Evolutionary conservation across 2,113 vertebrate species (phyloP).

Genomic region (Eulemur rufifrons): DNA sequence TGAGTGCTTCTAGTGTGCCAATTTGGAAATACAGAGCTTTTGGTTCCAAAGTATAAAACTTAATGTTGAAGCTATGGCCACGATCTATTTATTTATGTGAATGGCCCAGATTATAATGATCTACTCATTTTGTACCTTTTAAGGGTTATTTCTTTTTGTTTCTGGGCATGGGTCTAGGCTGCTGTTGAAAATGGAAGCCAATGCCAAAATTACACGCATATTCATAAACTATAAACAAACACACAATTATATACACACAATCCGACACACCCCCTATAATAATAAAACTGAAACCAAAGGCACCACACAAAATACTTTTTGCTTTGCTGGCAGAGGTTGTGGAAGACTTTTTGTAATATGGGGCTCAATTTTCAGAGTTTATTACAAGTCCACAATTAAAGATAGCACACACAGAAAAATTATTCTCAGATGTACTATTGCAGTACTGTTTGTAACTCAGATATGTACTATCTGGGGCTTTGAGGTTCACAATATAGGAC

Average conservation of each 20-base stretch:
- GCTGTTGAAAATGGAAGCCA: slow-evolving; percentile 59
- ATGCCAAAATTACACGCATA: slow-evolving; percentile 63
- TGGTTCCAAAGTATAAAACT: slow-evolving; percentile 23
- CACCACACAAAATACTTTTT: slow-evolving; percentile 33
- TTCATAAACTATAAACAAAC: slow-evolving; percentile 68
- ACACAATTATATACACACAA: slow-evolving; percentile 58
- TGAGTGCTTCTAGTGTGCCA: background rate
- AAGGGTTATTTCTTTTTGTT: slow-evolving; percentile 40
- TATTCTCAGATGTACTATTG: slow-evolving; percentile 59
- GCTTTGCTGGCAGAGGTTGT: slow-evolving; percentile 44
- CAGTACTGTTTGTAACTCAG: background rate
- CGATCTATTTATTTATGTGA: background rate
- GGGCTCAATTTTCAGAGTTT: slow-evolving; percentile 66
- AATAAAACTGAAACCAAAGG: slow-evolving; percentile 68
- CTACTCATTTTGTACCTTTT: background rate
- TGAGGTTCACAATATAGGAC: background rate
- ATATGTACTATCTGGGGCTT: background rate
- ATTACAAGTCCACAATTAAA: slow-evolving; percentile 67
- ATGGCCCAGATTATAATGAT: background rate
- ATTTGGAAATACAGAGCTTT: background rate
- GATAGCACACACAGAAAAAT: slow-evolving; percentile 43
- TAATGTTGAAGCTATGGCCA: background rate
- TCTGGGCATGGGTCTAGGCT: background rate
- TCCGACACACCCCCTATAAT: slow-evolving; percentile 49
- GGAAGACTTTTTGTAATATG: slow-evolving; percentile 53